Base-by-base conservation (phyloP, 1,140 invertebrate genomes). In the Notospermus geniculatus region DNA sequence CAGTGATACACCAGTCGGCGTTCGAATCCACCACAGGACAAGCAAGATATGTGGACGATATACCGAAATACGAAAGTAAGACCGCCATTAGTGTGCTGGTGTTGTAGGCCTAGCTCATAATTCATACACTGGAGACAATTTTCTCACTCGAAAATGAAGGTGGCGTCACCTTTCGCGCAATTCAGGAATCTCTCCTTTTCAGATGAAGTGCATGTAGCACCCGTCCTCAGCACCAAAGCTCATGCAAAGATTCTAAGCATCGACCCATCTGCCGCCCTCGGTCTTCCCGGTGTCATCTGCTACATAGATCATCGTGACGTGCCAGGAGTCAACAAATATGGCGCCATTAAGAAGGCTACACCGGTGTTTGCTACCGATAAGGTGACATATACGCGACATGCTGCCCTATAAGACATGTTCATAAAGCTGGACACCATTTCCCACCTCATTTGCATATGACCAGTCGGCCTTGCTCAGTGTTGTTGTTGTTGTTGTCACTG, bases 171-270 rank as follows among this genome's bases (percentile, higher is more conserved):
- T n/a, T n/a, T n/a, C n/a, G n/a, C n/a, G n/a, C n/a, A n/a, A n/a
- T n/a, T n/a, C n/a, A n/a, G n/a, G 2, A 5, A 23, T 2, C n/a
- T n/a, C 2, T 56, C 2, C 32, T 17, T 66, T 68, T 7, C 57
- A 76, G 74, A 68, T 59, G 80, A 82, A 58, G 77, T 94, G 1
- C 92, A 89, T 71, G 75, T 94, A 68, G 86, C 86, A 0, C 81
- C 92, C 5, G 89, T 96, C 0, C 71, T 90, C 0, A 94, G 92
- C 65, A 88, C 86, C 1, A 87, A 87, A 81, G 84, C 92, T 1
- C 87, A 91, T 77, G 94, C 93, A 1, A 89, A 87, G 76, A 89
- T 97, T 60, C 59, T 88, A 17, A 85, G 81, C 22, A 67, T 79
- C 17, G 82, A 97, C 82, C 73, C 88, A 1, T 84, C 82, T 9